Base-by-base conservation (phyloP, 1,140 invertebrate genomes). In the Formica selysi region DNA sequence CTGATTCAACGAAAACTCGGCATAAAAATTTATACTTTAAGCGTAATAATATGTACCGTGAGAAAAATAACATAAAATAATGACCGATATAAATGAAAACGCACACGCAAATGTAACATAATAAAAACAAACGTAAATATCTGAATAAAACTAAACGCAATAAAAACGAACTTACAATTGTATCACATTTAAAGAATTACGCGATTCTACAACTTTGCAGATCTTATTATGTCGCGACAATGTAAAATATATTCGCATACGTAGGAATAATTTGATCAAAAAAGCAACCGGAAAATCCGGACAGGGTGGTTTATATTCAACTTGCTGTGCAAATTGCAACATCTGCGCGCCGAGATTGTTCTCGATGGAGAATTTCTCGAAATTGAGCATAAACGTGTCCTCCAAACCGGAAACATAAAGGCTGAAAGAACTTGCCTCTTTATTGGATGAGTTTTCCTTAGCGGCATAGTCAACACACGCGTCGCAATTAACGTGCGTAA, bases 181-280 rank as follows among this genome's bases (percentile, higher is more conserved):
- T 13, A 73, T 10, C n/a, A 83, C 68, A 26, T 48, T 83, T 5
- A 83, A 61, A 10, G 38, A 61, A 4, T 32, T 61, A 13, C 79
- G 67, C 29, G 67, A 16, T 16, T 81, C 54, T 13, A 19, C 54
- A 6, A 0, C 22, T 19, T 61, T 73, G 38, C 79, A 83, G 13
- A 83, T 83, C 29, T 62, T 83, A 11, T 83, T 83, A 38, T 83
- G 79, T 0, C 79, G 68, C 41, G 3, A 62, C 1, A 83, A 29
- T 29, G 79, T 83, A 11, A 83, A 61, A 57, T 83, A 83, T 83
- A 83, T 61, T 36, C 79, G 68, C 59, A 83, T 73, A 57, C 79
- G 79, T 36, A 83, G 2, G 29, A 74, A 83, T 13, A 83, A 10
- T 61, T 83, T 83, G n/a, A 83, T n/a, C 13, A 83, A 13, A 0